A percentile compares a stretch with the other conserved stretches of the same genome.
Evolutionary conservation across 2,797 vertebrate genomes (phyloP).

Genomic region (Gastrophryne carolinensis): DNA sequence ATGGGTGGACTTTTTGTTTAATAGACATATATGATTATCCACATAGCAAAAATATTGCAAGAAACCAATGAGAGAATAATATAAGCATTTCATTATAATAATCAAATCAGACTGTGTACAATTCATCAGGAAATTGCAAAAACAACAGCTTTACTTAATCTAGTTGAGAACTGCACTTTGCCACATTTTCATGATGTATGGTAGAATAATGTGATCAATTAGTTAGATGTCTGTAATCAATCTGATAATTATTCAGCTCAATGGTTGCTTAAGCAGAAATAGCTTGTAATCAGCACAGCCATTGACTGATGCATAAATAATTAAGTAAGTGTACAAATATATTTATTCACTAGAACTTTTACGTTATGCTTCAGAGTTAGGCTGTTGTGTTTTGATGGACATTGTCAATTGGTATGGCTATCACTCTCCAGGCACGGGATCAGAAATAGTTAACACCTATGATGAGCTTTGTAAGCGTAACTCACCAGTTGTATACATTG

Average conservation of each 20-base stretch:
- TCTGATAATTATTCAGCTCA: slow-evolving; percentile 20
- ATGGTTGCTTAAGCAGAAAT: slow-evolving; percentile 6
- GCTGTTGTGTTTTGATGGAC: too few relatives aligned
- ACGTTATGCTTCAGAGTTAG: too few relatives aligned
- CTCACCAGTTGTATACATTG: too few relatives aligned
- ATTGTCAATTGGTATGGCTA: too few relatives aligned
- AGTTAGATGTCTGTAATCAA: slow-evolving; percentile 16
- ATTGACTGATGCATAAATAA: slow-evolving; percentile 31
- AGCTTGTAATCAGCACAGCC: slow-evolving; percentile 2
- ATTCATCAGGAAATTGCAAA: not conserved
- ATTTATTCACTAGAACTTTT: too few relatives aligned
- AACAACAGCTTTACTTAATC: not conserved
- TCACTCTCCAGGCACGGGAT: too few relatives aligned
- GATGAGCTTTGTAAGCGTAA: too few relatives aligned
- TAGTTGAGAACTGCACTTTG: not conserved
- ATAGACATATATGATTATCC: too few relatives aligned
- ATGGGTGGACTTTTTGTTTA: too few relatives aligned
- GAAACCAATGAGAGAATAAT: not conserved
- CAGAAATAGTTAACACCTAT: too few relatives aligned
- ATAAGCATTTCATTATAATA: not conserved
- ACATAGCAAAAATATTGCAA: too few relatives aligned
- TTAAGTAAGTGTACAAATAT: slow-evolving; percentile 22
- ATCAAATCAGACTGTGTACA: not conserved
- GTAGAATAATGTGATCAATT: slow-evolving; percentile 25
- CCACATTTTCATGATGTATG: not conserved